Conservation (phyloP, 2,888 invertebrate genomes). For the Scaptomyza cyrtandrae region DNA sequence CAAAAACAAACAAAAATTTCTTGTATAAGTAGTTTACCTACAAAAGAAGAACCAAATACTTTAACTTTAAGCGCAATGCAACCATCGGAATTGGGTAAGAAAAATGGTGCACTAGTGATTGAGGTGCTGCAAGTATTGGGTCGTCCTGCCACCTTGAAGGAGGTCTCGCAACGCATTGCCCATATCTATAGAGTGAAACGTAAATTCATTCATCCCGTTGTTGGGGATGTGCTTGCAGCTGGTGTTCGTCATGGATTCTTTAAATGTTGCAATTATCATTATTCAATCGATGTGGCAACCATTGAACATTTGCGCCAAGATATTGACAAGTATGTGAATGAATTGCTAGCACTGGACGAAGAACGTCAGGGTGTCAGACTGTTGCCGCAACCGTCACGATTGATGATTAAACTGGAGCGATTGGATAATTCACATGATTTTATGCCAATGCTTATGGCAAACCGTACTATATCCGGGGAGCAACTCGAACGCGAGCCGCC, state of each 20-base stretch:
- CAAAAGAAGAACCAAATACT: constrained; percentile 4
- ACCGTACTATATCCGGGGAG: constrained; percentile 50
- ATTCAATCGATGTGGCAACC: constrained; percentile 49
- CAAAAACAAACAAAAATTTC: constrained; percentile 52
- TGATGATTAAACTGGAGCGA: constrained; percentile 66
- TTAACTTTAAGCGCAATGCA: constrained; percentile 43
- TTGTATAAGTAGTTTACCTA: constrained; percentile 47
- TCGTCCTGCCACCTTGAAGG: constrained; percentile 60
- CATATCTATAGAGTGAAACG: constrained; percentile 56
- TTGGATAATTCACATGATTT: constrained; percentile 52
- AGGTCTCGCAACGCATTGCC: constrained; percentile 58
- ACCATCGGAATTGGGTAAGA: constrained; percentile 65
- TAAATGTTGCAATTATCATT: constrained; percentile 38
- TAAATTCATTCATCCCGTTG: constrained; percentile 58
- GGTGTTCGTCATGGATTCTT: constrained; percentile 62
- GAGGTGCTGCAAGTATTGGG: constrained; percentile 66
- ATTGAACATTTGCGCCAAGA: constrained; percentile 63
- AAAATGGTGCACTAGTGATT: constrained; percentile 65
- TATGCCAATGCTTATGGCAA: constrained; percentile 22
- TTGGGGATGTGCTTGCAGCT: constrained; percentile 55
- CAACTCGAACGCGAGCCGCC: constrained; percentile 52
- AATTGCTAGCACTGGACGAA: constrained; percentile 45
- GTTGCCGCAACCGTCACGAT: constrained; percentile 54
- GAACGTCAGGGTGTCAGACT: not conserved
- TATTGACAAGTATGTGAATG: constrained; percentile 63